Evolutionary conservation across 1,140 invertebrate species (phyloP).

Genomic region (Hydropsyche tenuis): DNA sequence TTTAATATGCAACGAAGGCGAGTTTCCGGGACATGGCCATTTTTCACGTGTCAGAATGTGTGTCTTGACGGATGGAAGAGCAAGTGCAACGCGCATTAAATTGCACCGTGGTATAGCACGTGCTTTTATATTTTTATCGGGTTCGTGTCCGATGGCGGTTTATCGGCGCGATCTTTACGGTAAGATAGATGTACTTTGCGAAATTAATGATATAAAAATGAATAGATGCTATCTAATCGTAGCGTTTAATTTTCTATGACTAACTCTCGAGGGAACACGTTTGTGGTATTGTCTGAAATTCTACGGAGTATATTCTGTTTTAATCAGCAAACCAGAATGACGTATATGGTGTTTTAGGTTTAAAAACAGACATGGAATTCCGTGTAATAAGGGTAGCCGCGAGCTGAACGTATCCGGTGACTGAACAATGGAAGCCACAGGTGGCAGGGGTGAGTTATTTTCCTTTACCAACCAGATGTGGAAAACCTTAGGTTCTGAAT

Average conservation of each 20-base stretch:
- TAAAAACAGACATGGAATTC: conserved; percentile 30
- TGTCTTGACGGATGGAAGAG: conserved; percentile 31
- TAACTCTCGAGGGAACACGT: too few relatives aligned
- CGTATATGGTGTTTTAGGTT: background rate
- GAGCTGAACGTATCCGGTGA: conserved; percentile 13
- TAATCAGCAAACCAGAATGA: too few relatives aligned
- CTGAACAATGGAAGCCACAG: conserved; percentile 34
- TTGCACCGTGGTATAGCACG: conserved; percentile 11
- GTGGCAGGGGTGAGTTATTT: conserved; percentile 18
- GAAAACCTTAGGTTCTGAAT: background rate
- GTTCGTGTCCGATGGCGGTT: too few relatives aligned
- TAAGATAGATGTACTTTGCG: too few relatives aligned
- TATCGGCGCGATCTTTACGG: too few relatives aligned
- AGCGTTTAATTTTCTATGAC: too few relatives aligned
- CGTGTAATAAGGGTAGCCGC: conserved; percentile 16
- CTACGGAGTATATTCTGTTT: too few relatives aligned
- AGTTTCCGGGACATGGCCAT: background rate
- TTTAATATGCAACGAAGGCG: conserved; percentile 13
- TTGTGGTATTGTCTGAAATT: too few relatives aligned
- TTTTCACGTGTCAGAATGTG: conserved; percentile 1
- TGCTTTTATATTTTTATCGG: too few relatives aligned
- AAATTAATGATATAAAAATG: too few relatives aligned
- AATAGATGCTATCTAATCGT: too few relatives aligned
- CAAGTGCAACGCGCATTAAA: conserved; percentile 26
- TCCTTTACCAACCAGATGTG: background rate